Conservation (phyloP, 2,113 vertebrate species). For the Trogon surrucura region DNA sequence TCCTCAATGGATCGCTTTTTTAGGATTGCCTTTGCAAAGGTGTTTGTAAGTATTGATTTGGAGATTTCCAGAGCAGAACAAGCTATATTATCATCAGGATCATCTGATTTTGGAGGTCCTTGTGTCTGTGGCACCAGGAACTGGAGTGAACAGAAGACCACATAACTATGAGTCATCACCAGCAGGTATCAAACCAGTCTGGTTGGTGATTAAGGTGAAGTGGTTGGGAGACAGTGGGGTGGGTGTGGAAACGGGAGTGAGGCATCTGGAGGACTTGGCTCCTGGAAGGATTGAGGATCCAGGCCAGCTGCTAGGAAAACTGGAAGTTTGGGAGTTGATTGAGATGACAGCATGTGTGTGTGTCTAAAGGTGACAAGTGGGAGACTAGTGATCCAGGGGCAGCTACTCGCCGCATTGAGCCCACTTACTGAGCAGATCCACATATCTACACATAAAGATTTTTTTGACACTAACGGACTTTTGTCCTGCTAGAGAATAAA, state of each 20-base stretch:
- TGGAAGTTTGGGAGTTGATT: accelerated
- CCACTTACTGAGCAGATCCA: neutral
- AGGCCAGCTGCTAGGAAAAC: neutral
- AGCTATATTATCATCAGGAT: neutral
- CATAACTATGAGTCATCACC: no score
- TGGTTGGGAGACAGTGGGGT: accelerated
- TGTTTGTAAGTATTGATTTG: neutral
- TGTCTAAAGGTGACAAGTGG: neutral
- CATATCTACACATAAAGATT: no score
- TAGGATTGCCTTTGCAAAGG: neutral
- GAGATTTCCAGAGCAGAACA: neutral
- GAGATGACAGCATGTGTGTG: neutral
- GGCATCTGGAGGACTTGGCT: neutral
- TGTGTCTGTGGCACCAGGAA: neutral
- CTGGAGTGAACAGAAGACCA: neutral
- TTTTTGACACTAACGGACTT: neutral
- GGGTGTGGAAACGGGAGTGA: neutral
- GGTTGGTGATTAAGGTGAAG: neutral
- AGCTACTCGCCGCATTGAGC: neutral
- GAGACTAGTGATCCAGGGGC: neutral
- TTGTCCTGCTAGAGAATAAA: neutral
- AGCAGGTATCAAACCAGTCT: neutral
- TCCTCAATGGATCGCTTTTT: neutral
- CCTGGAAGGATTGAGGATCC: no score
- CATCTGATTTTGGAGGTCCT: neutral